These are phyloP conservation scores for Xiphophorus birchmanni DNA, from an alignment of 2,797 vertebrate genomes.

Conservation along the genomic window DNA sequence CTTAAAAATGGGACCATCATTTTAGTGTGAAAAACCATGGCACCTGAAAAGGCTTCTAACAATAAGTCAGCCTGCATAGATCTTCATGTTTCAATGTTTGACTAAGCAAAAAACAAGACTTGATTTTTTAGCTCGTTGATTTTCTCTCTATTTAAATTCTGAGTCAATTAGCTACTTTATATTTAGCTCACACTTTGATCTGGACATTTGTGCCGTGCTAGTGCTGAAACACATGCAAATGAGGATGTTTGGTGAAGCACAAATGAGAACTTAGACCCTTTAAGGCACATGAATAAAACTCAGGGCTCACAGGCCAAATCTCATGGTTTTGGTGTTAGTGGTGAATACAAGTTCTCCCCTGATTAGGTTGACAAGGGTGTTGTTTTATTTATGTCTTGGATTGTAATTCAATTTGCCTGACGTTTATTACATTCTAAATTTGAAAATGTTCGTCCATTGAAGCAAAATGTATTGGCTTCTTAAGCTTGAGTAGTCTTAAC, in stretches of 20 bases:
- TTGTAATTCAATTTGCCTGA: not conserved
- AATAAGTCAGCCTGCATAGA: not conserved
- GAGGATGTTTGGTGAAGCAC: not conserved
- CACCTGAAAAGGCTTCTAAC: not conserved
- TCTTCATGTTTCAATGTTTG: not conserved
- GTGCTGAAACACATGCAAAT: not conserved
- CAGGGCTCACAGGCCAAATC: not conserved
- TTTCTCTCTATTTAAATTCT: not conserved
- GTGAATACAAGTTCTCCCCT: not conserved
- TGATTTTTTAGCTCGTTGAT: not conserved
- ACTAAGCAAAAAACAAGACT: not conserved
- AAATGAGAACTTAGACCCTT: not conserved
- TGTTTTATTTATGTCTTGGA: not conserved
- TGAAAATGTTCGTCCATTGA: not conserved
- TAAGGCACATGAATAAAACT: not conserved
- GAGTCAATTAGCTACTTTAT: not conserved
- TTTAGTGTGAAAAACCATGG: not conserved
- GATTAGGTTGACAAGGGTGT: not conserved
- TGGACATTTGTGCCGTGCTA: not conserved
- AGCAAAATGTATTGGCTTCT: not conserved
- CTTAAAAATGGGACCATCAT: not conserved
- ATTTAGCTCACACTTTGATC: not conserved
- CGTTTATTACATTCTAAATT: not conserved
- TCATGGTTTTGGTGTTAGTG: not conserved
- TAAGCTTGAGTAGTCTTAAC: not conserved